Base-by-base conservation (phyloP, 2,888 invertebrate species). In the Bugula neritina region DNA sequence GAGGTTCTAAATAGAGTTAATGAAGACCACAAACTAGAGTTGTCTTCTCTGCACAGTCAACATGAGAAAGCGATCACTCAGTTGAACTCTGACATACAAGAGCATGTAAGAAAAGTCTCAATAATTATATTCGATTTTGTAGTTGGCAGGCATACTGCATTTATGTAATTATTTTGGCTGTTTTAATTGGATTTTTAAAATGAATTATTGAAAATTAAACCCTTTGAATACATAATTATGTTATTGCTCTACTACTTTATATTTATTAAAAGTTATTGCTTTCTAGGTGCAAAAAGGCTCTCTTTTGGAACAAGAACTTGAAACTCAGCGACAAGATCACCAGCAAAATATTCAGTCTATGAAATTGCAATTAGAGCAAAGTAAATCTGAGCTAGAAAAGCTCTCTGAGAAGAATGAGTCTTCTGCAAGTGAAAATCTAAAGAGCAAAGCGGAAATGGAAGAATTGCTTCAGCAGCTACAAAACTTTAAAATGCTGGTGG, bases 11-110 rank as follows among this genome's bases (percentile, higher is more conserved):
- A 78, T 73, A 76, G 74, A 35, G 73, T 76, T 71, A 74, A 75
- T 73, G 74, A 75, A 73, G 79, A 78, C 73, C 75, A 74, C 72
- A 79, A 79, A 73, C 77, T 76, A 74, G 79, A 81, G 74, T 76
- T 77, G 31, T 27, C 63, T 34, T 31, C 34, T 63, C 31, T 63
- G 34, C 10, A 21, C 34, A 63, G 29, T 27, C 29, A 63, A 31
- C 29, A 34, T 63, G 63, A 63, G 63, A 63, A 63, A 31, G 31
- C 63, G 31, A 63, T 34, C 31, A 31, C 63, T 63, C 25, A 27
- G 10, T n/a, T 63, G 13, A 13, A 63, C 10, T 29, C 63, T 3
- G 31, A 63, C 63, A 25, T 63, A 10, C 5, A 3, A 31, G 63
- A 63, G 5, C 31, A 31, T 27, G 63, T 63, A 63, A 13, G 63